A percentile compares a stretch with the other conserved stretches of the same genome.
Conservation (phyloP, 2,113 vertebrate genomes). For the Sinocyclocheilus anophthalmus region DNA sequence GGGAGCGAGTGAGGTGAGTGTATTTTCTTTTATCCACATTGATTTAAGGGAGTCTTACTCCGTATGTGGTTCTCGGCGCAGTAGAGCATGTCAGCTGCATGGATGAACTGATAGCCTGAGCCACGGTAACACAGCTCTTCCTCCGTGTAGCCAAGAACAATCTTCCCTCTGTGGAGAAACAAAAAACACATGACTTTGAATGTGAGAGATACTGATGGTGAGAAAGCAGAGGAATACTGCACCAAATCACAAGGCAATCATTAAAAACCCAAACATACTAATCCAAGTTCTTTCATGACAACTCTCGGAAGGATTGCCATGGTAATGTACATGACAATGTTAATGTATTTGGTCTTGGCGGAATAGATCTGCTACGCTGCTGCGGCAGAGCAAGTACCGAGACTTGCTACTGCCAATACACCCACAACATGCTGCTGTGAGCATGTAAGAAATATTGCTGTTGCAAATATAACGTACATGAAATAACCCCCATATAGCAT, state of each 20-base stretch:
- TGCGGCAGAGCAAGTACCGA: too few relatives aligned
- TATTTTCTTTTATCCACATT: background rate
- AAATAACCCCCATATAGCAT: too few relatives aligned
- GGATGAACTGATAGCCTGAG: slow-evolving; percentile 78
- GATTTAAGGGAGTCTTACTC: slow-evolving; percentile 64
- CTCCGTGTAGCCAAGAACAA: slow-evolving; percentile 76
- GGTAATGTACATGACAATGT: too few relatives aligned
- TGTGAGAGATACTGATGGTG: background rate
- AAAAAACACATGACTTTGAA: slow-evolving; percentile 15
- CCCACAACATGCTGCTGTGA: too few relatives aligned
- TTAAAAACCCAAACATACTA: background rate
- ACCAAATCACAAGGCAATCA: background rate
- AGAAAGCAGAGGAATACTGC: background rate
- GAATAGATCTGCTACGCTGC: too few relatives aligned
- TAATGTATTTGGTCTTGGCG: too few relatives aligned
- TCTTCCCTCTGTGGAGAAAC: slow-evolving; percentile 68
- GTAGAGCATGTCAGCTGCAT: slow-evolving; percentile 76
- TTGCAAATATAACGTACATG: too few relatives aligned
- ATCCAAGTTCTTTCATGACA: too few relatives aligned
- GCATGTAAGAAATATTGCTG: too few relatives aligned
- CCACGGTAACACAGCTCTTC: slow-evolving; percentile 73
- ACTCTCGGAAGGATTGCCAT: too few relatives aligned
- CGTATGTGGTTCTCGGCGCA: slow-evolving; percentile 77
- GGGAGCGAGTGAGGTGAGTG: background rate
- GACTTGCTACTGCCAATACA: too few relatives aligned